phyloP scores from a whole-genome alignment of 2,888 invertebrate genomes.

The Hipparchia sbordonii region DNA sequence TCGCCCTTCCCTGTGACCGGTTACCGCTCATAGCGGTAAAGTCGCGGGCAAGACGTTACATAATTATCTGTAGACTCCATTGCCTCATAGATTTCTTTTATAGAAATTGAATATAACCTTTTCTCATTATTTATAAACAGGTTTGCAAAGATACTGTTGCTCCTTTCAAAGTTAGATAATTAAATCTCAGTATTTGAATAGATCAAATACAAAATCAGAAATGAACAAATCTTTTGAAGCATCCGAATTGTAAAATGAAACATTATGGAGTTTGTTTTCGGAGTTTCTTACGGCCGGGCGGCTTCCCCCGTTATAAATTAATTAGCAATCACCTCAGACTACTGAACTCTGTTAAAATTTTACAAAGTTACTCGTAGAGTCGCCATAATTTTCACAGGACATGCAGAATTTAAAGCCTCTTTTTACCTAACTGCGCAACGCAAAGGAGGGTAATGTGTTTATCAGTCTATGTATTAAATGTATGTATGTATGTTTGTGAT shows the following conservation, averaged over 20 bases:
- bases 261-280: conserved; percentile 38
- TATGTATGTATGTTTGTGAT: too few species aligned
- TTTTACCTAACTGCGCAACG: too few species aligned
- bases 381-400: background rate
- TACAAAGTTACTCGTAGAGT: conserved; percentile 19
- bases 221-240: conserved; percentile 32
- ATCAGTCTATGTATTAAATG: too few species aligned
- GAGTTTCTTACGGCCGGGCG: conserved; percentile 36
- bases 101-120: background rate
- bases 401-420: background rate
- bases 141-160: background rate
- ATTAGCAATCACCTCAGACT: conserved; percentile 55
- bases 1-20: too few species aligned
- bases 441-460: too few species aligned
- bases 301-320: conserved; percentile 56
- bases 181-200: conserved; percentile 21
- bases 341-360: conserved; percentile 37
- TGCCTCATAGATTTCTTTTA: background rate
- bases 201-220: conserved; percentile 28
- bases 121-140: background rate
- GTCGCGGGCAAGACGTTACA: too few species aligned
- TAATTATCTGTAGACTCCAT: too few species aligned
- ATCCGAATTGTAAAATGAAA: conserved; percentile 36
- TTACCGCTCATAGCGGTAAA: too few species aligned
- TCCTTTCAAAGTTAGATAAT: conserved; percentile 16